Evolutionary conservation across 2,888 invertebrate genomes (phyloP).

Genomic region (Bembecia ichneumoniformis): DNA sequence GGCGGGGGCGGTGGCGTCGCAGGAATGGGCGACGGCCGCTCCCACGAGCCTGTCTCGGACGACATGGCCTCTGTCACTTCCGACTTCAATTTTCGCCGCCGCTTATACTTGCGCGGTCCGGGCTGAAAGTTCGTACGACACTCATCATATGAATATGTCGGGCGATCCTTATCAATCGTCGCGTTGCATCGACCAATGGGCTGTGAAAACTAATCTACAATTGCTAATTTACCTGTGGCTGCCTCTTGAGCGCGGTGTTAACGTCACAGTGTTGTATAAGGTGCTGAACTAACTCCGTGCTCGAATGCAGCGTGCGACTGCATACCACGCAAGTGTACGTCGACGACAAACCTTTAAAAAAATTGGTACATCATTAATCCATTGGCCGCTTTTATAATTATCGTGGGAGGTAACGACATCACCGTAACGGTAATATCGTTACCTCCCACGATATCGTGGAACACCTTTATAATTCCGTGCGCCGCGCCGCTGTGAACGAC

Average conservation of each 20-base stretch:
- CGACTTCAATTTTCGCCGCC: slow-evolving; percentile 80
- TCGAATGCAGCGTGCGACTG: slow-evolving; percentile 77
- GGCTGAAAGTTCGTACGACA: slow-evolving; percentile 45
- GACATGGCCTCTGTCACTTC: slow-evolving; percentile 19
- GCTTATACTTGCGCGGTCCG: slow-evolving; percentile 85
- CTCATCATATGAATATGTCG: slow-evolving; percentile 4
- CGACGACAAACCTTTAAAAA: slow-evolving; percentile 43
- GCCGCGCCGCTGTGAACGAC: too few species aligned
- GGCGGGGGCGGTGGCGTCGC: slow-evolving; percentile 55
- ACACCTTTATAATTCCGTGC: too few species aligned
- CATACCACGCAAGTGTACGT: slow-evolving; percentile 85
- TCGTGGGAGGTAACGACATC: too few species aligned
- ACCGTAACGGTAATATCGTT: too few species aligned
- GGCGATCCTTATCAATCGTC: not conserved
- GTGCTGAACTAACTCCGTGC: slow-evolving; percentile 84
- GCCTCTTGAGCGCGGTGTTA: slow-evolving; percentile 85
- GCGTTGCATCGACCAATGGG: too few species aligned
- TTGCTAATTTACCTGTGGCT: slow-evolving; percentile 71
- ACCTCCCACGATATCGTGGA: too few species aligned
- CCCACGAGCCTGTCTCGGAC: slow-evolving; percentile 22
- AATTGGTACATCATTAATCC: not conserved
- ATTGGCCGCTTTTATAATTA: too few species aligned
- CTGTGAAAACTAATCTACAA: too few species aligned
- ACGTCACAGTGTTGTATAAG: slow-evolving; percentile 89
- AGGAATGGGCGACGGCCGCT: slow-evolving; percentile 12